phyloP scores from a whole-genome alignment of 2,888 invertebrate genomes.

The Netelia inedita region DNA sequence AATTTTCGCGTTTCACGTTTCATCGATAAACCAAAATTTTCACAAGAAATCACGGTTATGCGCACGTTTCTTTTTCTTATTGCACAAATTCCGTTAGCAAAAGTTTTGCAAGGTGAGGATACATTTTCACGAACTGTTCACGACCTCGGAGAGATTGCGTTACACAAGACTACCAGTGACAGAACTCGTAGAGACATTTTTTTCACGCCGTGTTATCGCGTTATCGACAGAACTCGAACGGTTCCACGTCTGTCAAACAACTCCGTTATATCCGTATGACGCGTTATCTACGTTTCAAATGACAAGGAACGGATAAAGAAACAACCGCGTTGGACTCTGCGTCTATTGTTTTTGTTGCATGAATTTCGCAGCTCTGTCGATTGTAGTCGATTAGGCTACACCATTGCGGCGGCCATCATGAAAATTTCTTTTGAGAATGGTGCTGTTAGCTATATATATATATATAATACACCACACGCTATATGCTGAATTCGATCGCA shows the following conservation, averaged over 20 bases:
- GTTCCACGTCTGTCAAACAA: not conserved
- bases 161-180: slow-evolving; percentile 68
- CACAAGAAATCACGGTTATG: not conserved
- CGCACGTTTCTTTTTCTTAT: not conserved
- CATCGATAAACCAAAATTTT: not conserved
- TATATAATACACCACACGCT: not conserved
- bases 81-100: not conserved
- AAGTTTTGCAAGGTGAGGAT: too few species aligned
- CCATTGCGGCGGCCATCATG: slow-evolving; percentile 59
- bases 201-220: not conserved
- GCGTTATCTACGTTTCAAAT: not conserved
- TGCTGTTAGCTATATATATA: slow-evolving; percentile 17
- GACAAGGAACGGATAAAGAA: slow-evolving; percentile 2
- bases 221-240: not conserved
- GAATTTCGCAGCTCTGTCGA: slow-evolving; percentile 5
- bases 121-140: not conserved
- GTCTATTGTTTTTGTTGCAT: slow-evolving; percentile 34
- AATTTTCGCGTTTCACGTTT: slow-evolving; percentile 5
- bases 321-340: not conserved
- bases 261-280: not conserved
- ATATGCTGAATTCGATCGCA: slow-evolving; percentile 18
- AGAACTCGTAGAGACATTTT: slow-evolving; percentile 44
- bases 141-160: slow-evolving; percentile 51
- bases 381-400: slow-evolving; percentile 58
- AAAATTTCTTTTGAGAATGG: slow-evolving; percentile 48